Percentiles rank a stretch among this genome's conserved stretches.
phyloP scores from a whole-genome alignment of 2,113 vertebrate genomes.

The Lagopus leucura region DNA sequence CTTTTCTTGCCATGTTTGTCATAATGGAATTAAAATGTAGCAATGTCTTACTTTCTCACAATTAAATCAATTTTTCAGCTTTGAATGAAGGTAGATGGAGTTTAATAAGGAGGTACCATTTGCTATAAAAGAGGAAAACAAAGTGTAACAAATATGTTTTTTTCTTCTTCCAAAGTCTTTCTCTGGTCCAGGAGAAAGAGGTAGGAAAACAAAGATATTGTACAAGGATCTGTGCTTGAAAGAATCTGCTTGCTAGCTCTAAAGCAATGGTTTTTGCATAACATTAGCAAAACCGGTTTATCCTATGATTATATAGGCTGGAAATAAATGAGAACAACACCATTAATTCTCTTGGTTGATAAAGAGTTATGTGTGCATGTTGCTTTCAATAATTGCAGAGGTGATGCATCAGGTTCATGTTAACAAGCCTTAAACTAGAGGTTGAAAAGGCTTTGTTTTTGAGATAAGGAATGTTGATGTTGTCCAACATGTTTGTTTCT shows the following conservation, averaged over 20 bases:
- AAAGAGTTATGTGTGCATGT: not conserved
- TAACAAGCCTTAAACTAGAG: not conserved
- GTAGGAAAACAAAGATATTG: not conserved
- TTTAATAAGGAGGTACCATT: not conserved
- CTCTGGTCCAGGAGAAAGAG: not conserved
- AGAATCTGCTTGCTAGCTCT: not conserved
- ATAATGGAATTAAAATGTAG: not conserved
- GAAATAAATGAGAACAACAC: not conserved
- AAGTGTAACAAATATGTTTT: not conserved
- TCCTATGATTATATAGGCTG: not conserved
- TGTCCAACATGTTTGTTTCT: not conserved
- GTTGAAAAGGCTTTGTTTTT: conserved; percentile 17
- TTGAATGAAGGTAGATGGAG: conserved; percentile 15
- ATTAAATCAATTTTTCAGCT: conserved; percentile 2
- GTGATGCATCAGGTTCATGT: not conserved
- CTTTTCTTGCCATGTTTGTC: not conserved
- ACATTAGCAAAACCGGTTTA: not conserved
- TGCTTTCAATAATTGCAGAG: not conserved
- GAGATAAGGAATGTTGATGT: not conserved
- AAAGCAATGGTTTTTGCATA: not conserved
- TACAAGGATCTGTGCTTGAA: not conserved
- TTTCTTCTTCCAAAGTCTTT: not conserved
- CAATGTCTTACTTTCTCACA: conserved; percentile 39
- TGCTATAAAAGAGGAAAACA: not conserved
- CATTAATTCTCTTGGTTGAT: not conserved